A percentile compares a stretch with the other conserved stretches of the same genome.
Conservation (phyloP, 2,888 invertebrate species). For the Hybos culiciformis region DNA sequence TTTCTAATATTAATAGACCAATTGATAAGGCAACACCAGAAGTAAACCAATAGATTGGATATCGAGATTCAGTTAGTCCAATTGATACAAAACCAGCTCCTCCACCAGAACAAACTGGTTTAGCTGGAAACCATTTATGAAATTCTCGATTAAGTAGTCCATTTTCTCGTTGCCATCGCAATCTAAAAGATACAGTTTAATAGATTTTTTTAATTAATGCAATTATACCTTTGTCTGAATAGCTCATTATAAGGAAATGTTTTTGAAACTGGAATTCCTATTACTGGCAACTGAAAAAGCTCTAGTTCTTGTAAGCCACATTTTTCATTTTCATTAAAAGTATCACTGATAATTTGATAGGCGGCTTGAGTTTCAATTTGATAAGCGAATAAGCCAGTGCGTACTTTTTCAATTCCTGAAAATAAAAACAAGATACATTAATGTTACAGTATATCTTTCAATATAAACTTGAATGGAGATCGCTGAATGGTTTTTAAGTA, state of each 20-base stretch:
- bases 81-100: conserved; percentile 41
- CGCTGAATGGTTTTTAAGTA: too few species aligned
- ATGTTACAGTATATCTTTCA: too few species aligned
- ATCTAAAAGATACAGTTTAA: conserved; percentile 24
- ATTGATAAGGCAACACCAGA: conserved; percentile 23
- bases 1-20: conserved; percentile 20
- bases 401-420: conserved; percentile 42
- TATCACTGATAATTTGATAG: conserved; percentile 46
- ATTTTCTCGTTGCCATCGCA: conserved; percentile 47
- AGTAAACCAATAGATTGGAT: conserved; percentile 36
- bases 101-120: conserved; percentile 40
- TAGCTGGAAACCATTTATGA: conserved; percentile 41
- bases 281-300: conserved; percentile 43
- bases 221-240: conserved; percentile 33
- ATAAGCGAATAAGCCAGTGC: conserved; percentile 43
- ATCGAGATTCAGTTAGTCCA: conserved; percentile 41
- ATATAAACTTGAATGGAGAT: too few species aligned
- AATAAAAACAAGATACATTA: too few species aligned
- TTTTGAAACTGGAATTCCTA: conserved; percentile 40
- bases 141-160: conserved; percentile 41
- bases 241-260: conserved; percentile 46
- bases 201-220: background rate
- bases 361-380: conserved; percentile 46
- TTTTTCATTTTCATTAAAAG: conserved; percentile 47
- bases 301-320: conserved; percentile 46